Base-by-base conservation (phyloP, 2,113 vertebrate genomes). In the Pluvialis apricaria region DNA sequence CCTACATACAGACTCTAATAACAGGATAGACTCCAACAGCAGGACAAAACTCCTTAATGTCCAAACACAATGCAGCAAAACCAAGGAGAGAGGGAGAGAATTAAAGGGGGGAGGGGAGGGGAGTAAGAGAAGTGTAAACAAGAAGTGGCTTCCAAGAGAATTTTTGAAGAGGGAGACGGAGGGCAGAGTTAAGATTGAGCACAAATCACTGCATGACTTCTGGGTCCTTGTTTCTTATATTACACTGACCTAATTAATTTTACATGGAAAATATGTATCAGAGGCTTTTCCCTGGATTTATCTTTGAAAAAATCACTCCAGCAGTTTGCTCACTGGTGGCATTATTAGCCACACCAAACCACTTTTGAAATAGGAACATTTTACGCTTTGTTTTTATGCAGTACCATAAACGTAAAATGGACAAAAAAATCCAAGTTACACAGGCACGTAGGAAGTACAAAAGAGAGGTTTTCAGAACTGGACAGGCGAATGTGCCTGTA, bases 171-270 rank as follows among this genome's bases (percentile, higher is more conserved):
- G 52, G 42, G 36, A 78, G 55, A 60, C 28, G 36, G 36, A 95
- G 31, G 55, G 40, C 51, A 82, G 72, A 90, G 38, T 81, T 90
- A 90, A 40, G 88, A 94, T 94, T 84, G 80, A 94, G 92, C 86
- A 94, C 92, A 94, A 92, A 94, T 93, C 92, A 82, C 92, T 86
- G 94, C 80, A 64, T 96, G 96, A 95, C 58, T 96, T 90, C 88
- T 55, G 47, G 36, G 71, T 83, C 36, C 45, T 69, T 75, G 55
- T 13, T 51, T 92, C 90, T 68, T 40, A 22, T 29, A 68, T 82
- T 64, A 71, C 24, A n/a, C 38, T 84, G 88, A 90, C 86, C 90
- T 92, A 88, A 94, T 94, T 96, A 93, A 94, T 79, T 94, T 76
- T 51, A 86, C 55, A 88, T 54, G 44, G 65, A 61, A 94, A 91